Conservation (phyloP, 1,140 invertebrate species). For the Trissolcus basalis region DNA sequence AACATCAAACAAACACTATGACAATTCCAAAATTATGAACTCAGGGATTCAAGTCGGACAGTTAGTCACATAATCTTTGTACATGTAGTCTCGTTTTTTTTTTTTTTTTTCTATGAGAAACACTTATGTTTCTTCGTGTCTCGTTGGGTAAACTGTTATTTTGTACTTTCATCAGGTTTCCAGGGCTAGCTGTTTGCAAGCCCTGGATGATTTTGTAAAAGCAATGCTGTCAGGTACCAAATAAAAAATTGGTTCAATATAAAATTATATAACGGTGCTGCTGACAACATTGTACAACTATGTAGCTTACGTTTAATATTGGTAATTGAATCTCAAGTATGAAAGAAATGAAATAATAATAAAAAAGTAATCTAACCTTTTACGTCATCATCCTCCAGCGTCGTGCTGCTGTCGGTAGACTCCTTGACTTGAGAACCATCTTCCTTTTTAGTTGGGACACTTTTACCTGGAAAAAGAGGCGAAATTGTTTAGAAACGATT, state of each 20-base stretch:
- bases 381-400: slow-evolving; percentile 92
- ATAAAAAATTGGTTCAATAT: background rate
- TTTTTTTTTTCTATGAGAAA: slow-evolving; percentile 17
- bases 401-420: slow-evolving; percentile 94
- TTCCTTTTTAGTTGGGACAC: slow-evolving; percentile 93
- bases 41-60: slow-evolving; percentile 2
- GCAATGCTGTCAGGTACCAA: slow-evolving; percentile 9
- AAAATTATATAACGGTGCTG: background rate
- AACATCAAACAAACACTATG: slow-evolving; percentile 40
- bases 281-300: slow-evolving; percentile 6
- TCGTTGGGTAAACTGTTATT: slow-evolving; percentile 8
- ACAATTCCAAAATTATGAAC: slow-evolving; percentile 15
- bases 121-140: slow-evolving; percentile 21
- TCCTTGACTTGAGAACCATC: slow-evolving; percentile 96
- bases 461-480: slow-evolving; percentile 80
- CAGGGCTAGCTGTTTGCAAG: background rate
- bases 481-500: background rate
- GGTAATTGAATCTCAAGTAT: slow-evolving; percentile 14
- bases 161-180: slow-evolving; percentile 1
- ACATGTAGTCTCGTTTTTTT: slow-evolving; percentile 18
- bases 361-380: slow-evolving; percentile 82
- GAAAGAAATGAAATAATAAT: slow-evolving; percentile 21
- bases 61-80: slow-evolving; percentile 33
- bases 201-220: background rate
- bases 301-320: slow-evolving; percentile 37